Evolutionary conservation across 2,113 vertebrate genomes (phyloP), one percentile per base, ranked within the genome.

Genomic region (Phoenicopterus ruber): DNA sequence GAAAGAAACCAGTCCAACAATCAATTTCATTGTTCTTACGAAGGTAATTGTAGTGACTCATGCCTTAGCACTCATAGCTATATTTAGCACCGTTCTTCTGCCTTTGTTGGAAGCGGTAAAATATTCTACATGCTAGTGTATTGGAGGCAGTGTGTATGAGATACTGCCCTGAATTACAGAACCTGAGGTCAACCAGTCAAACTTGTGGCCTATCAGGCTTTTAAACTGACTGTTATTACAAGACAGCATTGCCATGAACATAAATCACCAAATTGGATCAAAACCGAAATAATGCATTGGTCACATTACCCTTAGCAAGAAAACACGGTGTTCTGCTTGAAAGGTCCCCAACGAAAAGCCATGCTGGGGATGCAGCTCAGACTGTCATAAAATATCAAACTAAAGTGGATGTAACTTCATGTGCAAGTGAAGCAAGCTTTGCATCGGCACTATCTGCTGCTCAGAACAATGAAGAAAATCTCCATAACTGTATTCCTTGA

Each of bases 11-110:
- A 92, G 50, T 59, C 26, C 22, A 86, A 74, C 50, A 93, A 82
- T 81, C 82, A 94, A 89, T 96, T 70, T 66, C 8, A 62, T 16
- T 31, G 63, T 25, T 91, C 25, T 80, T 85, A 94, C 1, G 2
- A 90, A 93, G 72, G 42, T 67, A 91, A 72, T 34, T 73, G 65
- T 61, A 72, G 49, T 73, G 62, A 94, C 40, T 85, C 57, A 73
- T 91, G 57, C 72, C 54, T 65, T 61, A 13, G 49, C 22, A 92
- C 31, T 82, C 59, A 49, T 11, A 40, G 29, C 21, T 95, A 58
- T 85, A 72, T 94, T 95, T 95, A 91, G 65, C 54, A 59, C 28
- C 69, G 52, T 10, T 95, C 16, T 93, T 76, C 77, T 87, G 47
- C 73, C 32, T 85, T 71, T 86, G 28, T 21, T 59, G 18, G 40